These are phyloP conservation scores for Ecdyonurus torrentis DNA, from an alignment of 2,888 invertebrate species.

Conservation along the genomic window DNA sequence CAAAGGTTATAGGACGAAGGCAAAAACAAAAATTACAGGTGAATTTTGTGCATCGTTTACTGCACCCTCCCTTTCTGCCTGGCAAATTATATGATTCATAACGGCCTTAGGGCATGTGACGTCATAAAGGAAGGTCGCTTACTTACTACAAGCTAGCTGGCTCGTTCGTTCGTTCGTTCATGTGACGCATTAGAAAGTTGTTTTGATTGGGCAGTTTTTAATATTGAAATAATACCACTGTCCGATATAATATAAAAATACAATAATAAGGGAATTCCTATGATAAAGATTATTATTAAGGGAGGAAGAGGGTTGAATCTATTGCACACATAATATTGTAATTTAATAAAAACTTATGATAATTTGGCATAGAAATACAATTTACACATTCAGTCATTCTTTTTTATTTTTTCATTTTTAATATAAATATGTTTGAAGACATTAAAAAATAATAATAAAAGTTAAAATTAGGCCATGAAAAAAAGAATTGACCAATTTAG, in stretches of 20 bases:
- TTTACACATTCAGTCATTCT: conserved; percentile 1
- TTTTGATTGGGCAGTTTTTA: not conserved
- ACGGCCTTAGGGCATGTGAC: not conserved
- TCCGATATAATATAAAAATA: too few species aligned
- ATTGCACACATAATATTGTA: not conserved
- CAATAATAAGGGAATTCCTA: not conserved
- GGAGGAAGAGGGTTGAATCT: not conserved
- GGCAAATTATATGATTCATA: not conserved
- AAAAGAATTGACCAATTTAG: conserved; percentile 2
- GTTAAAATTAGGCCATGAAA: not conserved
- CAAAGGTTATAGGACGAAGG: too few species aligned
- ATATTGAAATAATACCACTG: not conserved
- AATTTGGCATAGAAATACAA: not conserved
- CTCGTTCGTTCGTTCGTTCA: not conserved
- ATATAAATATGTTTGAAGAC: conserved; percentile 3
- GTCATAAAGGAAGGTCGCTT: not conserved
- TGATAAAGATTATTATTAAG: too few species aligned
- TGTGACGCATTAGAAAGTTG: not conserved
- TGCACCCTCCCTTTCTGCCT: not conserved
- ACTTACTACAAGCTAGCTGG: too few species aligned
- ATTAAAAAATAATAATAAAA: not conserved
- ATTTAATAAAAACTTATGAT: not conserved
- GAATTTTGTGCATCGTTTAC: too few species aligned
- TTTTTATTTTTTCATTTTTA: not conserved
- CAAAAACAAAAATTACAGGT: too few species aligned